Conservation (phyloP, 2,888 invertebrate genomes). For the Tryphoninae sp. region DNA sequence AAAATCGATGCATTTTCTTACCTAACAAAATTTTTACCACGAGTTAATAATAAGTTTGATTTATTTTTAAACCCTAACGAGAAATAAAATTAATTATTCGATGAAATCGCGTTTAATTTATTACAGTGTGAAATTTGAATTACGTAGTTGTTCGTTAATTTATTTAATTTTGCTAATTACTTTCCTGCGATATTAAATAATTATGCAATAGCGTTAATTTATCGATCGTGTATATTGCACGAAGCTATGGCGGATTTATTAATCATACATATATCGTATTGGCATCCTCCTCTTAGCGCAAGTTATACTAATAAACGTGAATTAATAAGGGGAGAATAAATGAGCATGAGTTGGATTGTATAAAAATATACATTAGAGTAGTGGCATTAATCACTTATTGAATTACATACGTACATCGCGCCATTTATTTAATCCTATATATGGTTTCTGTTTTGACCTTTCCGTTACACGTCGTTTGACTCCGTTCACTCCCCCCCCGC, state of each 20-base stretch:
- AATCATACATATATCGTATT: constrained; percentile 4
- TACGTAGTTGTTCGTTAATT: not conserved
- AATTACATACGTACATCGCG: constrained; percentile 15
- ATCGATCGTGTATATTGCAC: constrained; percentile 1
- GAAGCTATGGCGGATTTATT: constrained; percentile 32
- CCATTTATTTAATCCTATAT: constrained; percentile 22
- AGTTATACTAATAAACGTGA: constrained; percentile 2
- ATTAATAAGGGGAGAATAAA: not conserved
- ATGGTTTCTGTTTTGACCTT: constrained; percentile 48
- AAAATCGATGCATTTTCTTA: constrained; percentile 16
- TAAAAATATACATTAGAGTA: constrained; percentile 7
- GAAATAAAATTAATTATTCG: too few species aligned
- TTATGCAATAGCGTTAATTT: constrained; percentile 33
- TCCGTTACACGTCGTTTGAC: constrained; percentile 22
- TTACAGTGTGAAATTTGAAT: too few species aligned
- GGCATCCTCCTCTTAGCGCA: not conserved
- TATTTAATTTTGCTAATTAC: constrained; percentile 15
- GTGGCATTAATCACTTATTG: constrained; percentile 37
- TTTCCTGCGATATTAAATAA: not conserved
- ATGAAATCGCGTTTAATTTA: too few species aligned
- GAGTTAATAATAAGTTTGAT: too few species aligned
- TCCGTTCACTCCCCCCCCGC: not conserved
- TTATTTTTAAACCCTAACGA: too few species aligned
- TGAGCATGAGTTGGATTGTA: not conserved
- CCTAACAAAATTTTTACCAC: not conserved